Percentiles rank a stretch among this genome's conserved stretches.
Conservation (phyloP, 2,113 vertebrate genomes). For the Varanus salvator region DNA sequence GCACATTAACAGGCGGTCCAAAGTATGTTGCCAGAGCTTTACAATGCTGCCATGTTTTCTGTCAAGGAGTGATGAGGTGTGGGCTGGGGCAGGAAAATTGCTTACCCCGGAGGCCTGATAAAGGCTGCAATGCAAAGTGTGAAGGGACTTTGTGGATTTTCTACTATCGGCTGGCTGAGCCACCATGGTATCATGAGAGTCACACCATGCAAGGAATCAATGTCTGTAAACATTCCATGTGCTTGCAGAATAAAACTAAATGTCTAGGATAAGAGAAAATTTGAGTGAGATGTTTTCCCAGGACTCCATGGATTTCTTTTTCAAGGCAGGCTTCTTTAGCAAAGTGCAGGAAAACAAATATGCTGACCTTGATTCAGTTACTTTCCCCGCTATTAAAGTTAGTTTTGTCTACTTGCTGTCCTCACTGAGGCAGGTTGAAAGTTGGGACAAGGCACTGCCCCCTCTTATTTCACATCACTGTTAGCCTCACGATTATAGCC, state of each 20-base stretch:
- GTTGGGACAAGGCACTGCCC: not conserved
- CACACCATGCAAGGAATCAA: not conserved
- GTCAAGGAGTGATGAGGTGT: not conserved
- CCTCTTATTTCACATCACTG: not conserved
- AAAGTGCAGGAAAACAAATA: not conserved
- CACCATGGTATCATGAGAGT: not conserved
- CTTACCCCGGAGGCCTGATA: not conserved
- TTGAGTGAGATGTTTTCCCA: not conserved
- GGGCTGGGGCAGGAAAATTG: not conserved
- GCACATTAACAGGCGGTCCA: not conserved
- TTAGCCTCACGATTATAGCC: not conserved
- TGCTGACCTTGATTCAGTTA: not conserved
- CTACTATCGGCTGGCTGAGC: not conserved
- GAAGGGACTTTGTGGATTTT: not conserved
- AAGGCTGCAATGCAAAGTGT: not conserved
- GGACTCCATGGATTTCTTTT: too few species aligned
- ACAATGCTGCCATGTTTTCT: not conserved
- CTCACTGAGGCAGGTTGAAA: not conserved
- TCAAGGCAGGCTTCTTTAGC: not conserved
- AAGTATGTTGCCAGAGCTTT: not conserved
- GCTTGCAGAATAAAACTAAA: not conserved
- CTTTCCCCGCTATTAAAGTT: not conserved
- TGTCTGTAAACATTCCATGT: not conserved
- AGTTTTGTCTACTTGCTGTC: not conserved
- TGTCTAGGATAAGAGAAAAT: not conserved